Percentiles rank a stretch among this genome's conserved stretches.
phyloP scores from a whole-genome alignment of 2,888 invertebrate species.

The Branchipolynoe longqiensis region DNA sequence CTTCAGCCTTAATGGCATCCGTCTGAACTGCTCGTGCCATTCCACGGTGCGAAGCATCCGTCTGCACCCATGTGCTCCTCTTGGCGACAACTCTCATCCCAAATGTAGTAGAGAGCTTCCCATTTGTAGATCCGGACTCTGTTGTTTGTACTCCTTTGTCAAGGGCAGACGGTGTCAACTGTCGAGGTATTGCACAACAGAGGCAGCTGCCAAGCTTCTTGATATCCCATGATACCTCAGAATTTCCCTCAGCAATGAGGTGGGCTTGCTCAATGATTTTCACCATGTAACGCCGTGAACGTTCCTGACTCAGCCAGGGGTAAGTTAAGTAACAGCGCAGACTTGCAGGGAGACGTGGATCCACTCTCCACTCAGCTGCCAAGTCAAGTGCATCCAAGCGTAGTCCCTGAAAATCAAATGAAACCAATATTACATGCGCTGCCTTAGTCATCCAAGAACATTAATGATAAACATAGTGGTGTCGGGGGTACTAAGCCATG shows the following conservation, averaged over 20 bases:
- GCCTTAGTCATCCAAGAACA: too few species aligned
- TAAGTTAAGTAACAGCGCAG: neutral
- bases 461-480: too few species aligned
- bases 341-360: neutral
- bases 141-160: too few species aligned
- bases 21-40: neutral
- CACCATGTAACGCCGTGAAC: neutral
- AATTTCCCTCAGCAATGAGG: neutral
- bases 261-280: neutral
- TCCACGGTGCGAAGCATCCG: neutral
- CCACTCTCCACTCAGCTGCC: neutral
- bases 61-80: neutral
- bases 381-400: neutral
- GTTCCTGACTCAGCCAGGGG: neutral
- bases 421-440: neutral
- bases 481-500: too few species aligned
- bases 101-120: too few species aligned
- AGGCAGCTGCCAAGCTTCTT: slow-evolving; percentile 3
- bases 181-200: neutral
- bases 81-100: too few species aligned
- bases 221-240: neutral
- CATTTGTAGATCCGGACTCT: too few species aligned
- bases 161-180: neutral
- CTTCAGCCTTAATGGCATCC: neutral
- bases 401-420: neutral